Evolutionary conservation across 1,140 invertebrate species (phyloP).

Genomic region (Drosophila virilis): DNA sequence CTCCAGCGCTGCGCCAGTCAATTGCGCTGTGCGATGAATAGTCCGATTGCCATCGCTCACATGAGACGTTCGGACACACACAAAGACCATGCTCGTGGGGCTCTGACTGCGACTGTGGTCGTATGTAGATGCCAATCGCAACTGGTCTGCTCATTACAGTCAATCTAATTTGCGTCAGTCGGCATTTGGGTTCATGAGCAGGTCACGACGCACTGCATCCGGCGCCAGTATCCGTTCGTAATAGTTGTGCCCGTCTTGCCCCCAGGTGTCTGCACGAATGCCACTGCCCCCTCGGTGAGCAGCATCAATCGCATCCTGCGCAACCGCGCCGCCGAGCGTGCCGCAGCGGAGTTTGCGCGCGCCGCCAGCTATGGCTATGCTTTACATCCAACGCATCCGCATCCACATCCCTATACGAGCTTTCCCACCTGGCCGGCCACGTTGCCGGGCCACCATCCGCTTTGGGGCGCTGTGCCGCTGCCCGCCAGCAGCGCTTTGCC

Average conservation of each 20-base stretch:
- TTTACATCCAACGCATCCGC: slow-evolving; percentile 89
- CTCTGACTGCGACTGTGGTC: slow-evolving; percentile 1
- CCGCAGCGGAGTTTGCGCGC: slow-evolving; percentile 95
- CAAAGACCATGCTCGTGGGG: neutral
- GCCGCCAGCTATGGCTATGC: slow-evolving; percentile 94
- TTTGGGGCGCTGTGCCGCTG: slow-evolving; percentile 70
- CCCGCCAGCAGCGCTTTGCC: slow-evolving; percentile 29
- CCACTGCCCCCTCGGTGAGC: slow-evolving; percentile 94
- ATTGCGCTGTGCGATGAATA: slow-evolving; percentile 68
- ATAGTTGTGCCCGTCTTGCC: neutral
- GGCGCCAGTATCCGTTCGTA: slow-evolving; percentile 28
- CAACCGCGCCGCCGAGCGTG: slow-evolving; percentile 96
- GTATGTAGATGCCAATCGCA: slow-evolving; percentile 57
- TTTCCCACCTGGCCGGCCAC: slow-evolving; percentile 84
- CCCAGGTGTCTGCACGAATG: slow-evolving; percentile 93
- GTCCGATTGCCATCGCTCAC: slow-evolving; percentile 75
- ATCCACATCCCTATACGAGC: slow-evolving; percentile 89
- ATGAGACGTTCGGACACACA: slow-evolving; percentile 76
- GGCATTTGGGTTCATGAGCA: slow-evolving; percentile 44
- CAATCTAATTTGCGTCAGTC: slow-evolving; percentile 73
- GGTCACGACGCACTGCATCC: slow-evolving; percentile 70
- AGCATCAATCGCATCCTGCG: slow-evolving; percentile 96
- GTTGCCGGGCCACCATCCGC: slow-evolving; percentile 58
- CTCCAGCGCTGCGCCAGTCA: slow-evolving; percentile 33
- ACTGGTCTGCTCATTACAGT: slow-evolving; percentile 73